Conservation (phyloP, 2,888 invertebrate species). For the Sipunculus nudus region DNA sequence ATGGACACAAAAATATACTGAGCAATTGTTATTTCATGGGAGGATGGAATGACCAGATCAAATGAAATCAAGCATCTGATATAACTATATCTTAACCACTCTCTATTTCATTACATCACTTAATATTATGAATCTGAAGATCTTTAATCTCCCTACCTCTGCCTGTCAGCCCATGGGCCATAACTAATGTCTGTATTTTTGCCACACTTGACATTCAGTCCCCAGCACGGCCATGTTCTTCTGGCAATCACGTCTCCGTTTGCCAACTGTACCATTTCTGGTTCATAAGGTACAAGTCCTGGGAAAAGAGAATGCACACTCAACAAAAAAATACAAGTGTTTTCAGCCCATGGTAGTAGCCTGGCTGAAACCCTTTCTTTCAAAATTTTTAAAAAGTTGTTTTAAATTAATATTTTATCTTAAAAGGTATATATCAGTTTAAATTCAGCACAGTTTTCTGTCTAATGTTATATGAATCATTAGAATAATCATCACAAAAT, state of each 20-base stretch:
- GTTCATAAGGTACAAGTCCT: slow-evolving; percentile 87
- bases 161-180: slow-evolving; percentile 98
- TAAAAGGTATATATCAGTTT: too few relatives aligned
- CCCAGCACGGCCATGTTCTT: slow-evolving; percentile 89
- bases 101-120: background rate
- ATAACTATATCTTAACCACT: too few relatives aligned
- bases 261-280: slow-evolving; percentile 86
- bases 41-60: too few relatives aligned
- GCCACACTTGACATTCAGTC: slow-evolving; percentile 84
- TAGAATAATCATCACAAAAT: too few relatives aligned
- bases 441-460: too few relatives aligned
- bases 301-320: slow-evolving; percentile 25
- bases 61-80: too few relatives aligned
- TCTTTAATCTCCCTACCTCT: slow-evolving; percentile 72
- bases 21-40: too few relatives aligned
- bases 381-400: too few relatives aligned
- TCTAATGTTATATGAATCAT: too few relatives aligned
- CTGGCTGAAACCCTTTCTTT: too few relatives aligned
- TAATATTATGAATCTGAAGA: background rate
- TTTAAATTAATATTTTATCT: too few relatives aligned
- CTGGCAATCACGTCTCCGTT: slow-evolving; percentile 85
- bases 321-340: background rate
- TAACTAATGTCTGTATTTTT: slow-evolving; percentile 93
- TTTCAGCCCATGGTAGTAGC: background rate
- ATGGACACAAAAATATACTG: too few relatives aligned